Evolutionary conservation across 2,797 vertebrate genomes (phyloP).

Genomic region (Lerista edwardsae): DNA sequence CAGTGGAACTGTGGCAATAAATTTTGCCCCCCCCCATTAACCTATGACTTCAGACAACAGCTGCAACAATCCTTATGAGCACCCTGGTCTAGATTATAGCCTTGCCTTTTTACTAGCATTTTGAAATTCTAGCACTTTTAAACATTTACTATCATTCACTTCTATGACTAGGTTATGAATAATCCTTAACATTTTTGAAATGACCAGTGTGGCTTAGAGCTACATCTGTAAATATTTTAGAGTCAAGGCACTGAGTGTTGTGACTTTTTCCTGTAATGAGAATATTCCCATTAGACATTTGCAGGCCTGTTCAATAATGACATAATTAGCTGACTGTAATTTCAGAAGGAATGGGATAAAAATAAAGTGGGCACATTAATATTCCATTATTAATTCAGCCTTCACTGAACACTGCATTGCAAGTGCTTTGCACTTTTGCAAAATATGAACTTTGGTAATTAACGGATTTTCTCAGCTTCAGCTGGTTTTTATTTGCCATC

Average conservation of each 20-base stretch:
- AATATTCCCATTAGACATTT: slow-evolving; percentile 16
- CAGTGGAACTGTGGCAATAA: too few relatives aligned
- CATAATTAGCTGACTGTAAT: slow-evolving; percentile 9
- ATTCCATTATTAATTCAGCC: slow-evolving; percentile 25
- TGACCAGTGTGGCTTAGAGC: neutral
- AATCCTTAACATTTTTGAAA: neutral
- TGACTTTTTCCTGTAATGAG: slow-evolving; percentile 1
- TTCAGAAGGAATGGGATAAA: slow-evolving; percentile 28
- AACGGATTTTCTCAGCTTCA: neutral
- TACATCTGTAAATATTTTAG: neutral
- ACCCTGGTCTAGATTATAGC: neutral
- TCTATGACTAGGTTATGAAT: neutral
- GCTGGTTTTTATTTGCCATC: neutral
- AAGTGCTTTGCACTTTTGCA: neutral
- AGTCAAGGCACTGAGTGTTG: neutral
- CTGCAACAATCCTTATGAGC: too few relatives aligned
- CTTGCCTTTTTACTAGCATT: neutral
- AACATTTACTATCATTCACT: neutral
- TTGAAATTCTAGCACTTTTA: neutral
- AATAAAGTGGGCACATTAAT: slow-evolving; percentile 16
- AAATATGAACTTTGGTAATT: neutral
- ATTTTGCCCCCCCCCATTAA: too few relatives aligned
- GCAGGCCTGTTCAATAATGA: neutral
- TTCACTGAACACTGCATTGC: neutral
- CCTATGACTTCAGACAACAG: too few relatives aligned